A percentile compares a stretch with the other conserved stretches of the same genome.
Conservation (phyloP, 2,113 vertebrate genomes). For the Istiophorus platypterus region DNA sequence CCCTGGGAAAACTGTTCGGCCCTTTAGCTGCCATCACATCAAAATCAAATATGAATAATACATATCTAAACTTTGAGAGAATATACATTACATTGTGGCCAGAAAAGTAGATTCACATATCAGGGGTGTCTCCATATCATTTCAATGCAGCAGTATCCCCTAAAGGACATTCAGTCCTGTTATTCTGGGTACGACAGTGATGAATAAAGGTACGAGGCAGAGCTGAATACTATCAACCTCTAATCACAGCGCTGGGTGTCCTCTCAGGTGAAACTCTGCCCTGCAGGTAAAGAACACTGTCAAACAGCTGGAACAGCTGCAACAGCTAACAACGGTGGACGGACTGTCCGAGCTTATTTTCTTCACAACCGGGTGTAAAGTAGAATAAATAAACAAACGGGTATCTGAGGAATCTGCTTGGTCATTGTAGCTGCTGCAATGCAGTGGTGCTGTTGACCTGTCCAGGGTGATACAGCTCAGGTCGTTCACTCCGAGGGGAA, state of each 20-base stretch:
- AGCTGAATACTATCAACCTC: background rate
- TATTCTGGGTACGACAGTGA: background rate
- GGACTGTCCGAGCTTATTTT: background rate
- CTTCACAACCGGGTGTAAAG: background rate
- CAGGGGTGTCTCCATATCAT: background rate
- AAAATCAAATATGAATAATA: conserved; percentile 53
- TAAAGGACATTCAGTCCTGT: background rate
- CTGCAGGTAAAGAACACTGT: background rate
- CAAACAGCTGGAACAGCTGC: background rate
- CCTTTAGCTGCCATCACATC: conserved; percentile 16
- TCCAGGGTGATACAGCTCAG: background rate
- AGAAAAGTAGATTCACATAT: conserved; percentile 9
- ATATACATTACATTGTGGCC: conserved; percentile 7
- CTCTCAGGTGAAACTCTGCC: background rate
- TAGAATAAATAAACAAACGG: background rate
- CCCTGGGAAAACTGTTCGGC: background rate
- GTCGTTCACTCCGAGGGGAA: background rate
- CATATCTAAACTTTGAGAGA: conserved; percentile 30
- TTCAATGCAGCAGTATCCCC: conserved; percentile 19
- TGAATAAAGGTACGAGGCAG: background rate
- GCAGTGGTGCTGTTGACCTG: background rate
- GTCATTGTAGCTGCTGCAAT: background rate
- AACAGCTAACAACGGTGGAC: background rate
- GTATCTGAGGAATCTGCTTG: background rate
- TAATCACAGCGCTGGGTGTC: background rate